Conservation (phyloP, 2,797 vertebrate species). For the Glyptemys insculpta region DNA sequence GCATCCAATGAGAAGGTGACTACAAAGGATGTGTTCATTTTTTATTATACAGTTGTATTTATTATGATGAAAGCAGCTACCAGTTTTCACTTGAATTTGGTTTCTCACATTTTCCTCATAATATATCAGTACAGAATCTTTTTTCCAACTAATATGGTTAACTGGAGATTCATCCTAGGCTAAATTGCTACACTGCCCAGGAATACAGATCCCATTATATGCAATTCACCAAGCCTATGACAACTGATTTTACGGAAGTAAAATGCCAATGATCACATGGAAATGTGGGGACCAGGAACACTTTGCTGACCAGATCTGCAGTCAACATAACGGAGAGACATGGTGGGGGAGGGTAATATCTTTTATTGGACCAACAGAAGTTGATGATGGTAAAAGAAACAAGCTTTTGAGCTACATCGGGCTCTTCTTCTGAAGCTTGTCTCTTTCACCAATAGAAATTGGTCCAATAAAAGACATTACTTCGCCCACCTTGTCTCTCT, state of each 20-base stretch:
- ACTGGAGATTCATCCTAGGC: not conserved
- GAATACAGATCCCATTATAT: no score
- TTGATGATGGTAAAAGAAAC: not conserved
- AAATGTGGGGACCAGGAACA: not conserved
- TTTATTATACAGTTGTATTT: not conserved
- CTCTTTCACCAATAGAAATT: not conserved
- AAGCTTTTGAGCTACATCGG: not conserved
- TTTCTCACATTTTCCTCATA: not conserved
- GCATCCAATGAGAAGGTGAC: not conserved
- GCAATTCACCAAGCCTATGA: not conserved
- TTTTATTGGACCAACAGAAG: not conserved
- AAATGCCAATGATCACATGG: not conserved
- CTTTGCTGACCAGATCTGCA: not conserved
- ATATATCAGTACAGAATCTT: not conserved
- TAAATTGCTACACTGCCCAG: not conserved
- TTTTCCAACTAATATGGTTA: not conserved
- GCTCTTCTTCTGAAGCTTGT: not conserved
- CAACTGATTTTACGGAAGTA: not conserved
- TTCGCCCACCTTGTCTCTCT: not conserved
- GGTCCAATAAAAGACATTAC: not conserved
- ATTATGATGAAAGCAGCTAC: not conserved
- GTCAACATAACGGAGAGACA: not conserved
- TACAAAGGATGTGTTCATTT: not conserved
- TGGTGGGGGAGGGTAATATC: not conserved
- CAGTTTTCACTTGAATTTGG: not conserved